Evolutionary conservation across 2,113 vertebrate genomes (phyloP), one percentile per base, ranked within the genome.

Genomic region (Perca fluviatilis): DNA sequence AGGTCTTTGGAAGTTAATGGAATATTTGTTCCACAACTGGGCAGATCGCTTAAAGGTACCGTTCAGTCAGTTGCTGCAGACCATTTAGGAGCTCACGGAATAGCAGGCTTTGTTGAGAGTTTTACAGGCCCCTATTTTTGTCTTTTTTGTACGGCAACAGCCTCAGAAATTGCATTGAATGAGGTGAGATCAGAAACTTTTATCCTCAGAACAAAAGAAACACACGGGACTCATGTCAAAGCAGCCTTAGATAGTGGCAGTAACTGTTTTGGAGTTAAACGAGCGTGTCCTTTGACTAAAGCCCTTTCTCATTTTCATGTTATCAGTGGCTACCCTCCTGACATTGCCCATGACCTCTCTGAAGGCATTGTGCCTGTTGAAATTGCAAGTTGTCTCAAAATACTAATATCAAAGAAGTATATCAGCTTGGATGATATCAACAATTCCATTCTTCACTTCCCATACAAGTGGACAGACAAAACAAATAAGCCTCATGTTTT

Each of bases 381-480:
- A 66, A 64, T 80, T 36, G 70, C 43, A 51, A 11, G 25, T 74
- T 74, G 78, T 6, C 69, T 74, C 15, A 66, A 14, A 50, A 36
- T 25, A 74, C 62, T 80, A 0, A 65, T 80, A 58, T 74, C 69
- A 66, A 80, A 74, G 43, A 80, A 74, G 62, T 74, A 66, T 27
- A 50, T 74, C 53, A 74, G 61, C 51, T 50, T 73, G 40, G 78
- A 73, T 49, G 60, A 72, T 33, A 72, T 72, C 6, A 57, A 80
- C 51, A 33, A 0, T 64, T 79, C 77, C 77, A 79, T 79, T 72
- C 67, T 56, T 1, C 47, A 79, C n/a, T 79, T 72, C 6, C 60
- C 58, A 64, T 72, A 80, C 51, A 46, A 80, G 67, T 71, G 67
- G 67, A 79, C 77, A 64, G 67, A 79, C 23, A 71, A 71, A 79